Conservation (phyloP, 2,888 invertebrate genomes). For the Leptopilina drosophilae region DNA sequence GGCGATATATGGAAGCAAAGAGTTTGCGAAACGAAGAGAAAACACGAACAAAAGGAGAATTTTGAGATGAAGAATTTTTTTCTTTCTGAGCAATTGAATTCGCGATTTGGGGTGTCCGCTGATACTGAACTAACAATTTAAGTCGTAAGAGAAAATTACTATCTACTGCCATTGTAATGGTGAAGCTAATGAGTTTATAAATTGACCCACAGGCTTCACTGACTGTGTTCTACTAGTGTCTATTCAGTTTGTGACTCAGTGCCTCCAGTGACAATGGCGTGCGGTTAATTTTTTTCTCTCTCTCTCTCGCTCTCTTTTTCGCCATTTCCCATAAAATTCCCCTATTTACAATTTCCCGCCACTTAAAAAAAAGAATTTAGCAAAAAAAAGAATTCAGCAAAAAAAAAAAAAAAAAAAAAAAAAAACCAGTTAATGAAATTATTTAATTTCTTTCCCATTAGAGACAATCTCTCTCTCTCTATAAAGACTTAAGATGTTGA, state of each 20-base stretch:
- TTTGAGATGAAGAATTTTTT: no score
- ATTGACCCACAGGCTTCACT: slow-evolving; percentile 70
- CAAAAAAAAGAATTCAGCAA: no score
- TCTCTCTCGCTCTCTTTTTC: neutral
- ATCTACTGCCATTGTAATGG: slow-evolving; percentile 59
- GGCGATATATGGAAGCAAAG: no score
- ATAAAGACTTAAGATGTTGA: no score
- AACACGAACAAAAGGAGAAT: no score
- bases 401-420: no score
- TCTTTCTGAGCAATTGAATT: slow-evolving; percentile 6
- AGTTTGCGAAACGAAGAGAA: no score
- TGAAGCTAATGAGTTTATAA: slow-evolving; percentile 73
- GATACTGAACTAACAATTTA: slow-evolving; percentile 56
- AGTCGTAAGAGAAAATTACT: slow-evolving; percentile 59
- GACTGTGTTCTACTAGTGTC: slow-evolving; percentile 59
- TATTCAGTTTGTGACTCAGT: slow-evolving; percentile 54
- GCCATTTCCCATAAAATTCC: neutral
- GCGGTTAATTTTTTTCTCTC: slow-evolving; percentile 43
- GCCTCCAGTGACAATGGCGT: slow-evolving; percentile 62
- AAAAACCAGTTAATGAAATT: no score
- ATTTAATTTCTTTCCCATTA: no score
- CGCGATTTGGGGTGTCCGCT: slow-evolving; percentile 49
- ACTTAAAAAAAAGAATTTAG: no score
- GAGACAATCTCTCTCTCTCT: no score
- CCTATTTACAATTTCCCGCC: no score